Percentiles rank a stretch among this genome's conserved stretches.
These are phyloP conservation scores for Irena cyanogastra DNA, from an alignment of 2,113 vertebrate genomes.

Conservation along the genomic window DNA sequence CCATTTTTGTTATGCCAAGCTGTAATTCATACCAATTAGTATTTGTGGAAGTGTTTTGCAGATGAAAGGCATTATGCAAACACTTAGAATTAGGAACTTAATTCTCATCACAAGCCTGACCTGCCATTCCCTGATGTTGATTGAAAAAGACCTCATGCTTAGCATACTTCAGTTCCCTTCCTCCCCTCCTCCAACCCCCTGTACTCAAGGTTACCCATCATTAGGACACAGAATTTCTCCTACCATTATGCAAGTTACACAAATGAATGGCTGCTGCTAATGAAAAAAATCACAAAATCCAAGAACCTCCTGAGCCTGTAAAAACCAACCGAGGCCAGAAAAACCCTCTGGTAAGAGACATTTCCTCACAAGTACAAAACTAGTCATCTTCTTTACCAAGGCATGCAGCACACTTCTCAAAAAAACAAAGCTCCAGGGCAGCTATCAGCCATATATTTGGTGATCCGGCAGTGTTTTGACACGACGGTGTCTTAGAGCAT, in stretches of 20 bases:
- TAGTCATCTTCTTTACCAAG: not conserved
- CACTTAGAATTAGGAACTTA: slow-evolving; percentile 38
- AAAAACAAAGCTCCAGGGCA: not conserved
- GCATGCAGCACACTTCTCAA: not conserved
- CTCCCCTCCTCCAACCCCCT: not conserved
- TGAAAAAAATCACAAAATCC: not conserved
- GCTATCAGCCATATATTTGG: not conserved
- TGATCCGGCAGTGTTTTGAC: slow-evolving; percentile 5
- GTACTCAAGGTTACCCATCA: not conserved
- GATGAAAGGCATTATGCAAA: slow-evolving; percentile 35
- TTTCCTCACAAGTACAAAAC: not conserved
- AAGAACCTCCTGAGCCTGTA: not conserved
- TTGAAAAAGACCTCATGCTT: not conserved
- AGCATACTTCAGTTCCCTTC: not conserved
- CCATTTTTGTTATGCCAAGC: not conserved
- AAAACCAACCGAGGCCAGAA: not conserved
- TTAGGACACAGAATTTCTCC: not conserved
- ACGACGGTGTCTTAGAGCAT: not conserved
- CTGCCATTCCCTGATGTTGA: slow-evolving; percentile 2
- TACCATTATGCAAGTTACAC: not conserved
- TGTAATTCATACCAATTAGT: slow-evolving; percentile 42
- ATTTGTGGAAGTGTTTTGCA: slow-evolving; percentile 25
- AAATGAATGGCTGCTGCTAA: not conserved
- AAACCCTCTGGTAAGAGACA: not conserved
- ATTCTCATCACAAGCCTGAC: slow-evolving; percentile 57